Base-by-base conservation (phyloP, 2,113 vertebrate genomes). In the Tragelaphus buxtoni region DNA sequence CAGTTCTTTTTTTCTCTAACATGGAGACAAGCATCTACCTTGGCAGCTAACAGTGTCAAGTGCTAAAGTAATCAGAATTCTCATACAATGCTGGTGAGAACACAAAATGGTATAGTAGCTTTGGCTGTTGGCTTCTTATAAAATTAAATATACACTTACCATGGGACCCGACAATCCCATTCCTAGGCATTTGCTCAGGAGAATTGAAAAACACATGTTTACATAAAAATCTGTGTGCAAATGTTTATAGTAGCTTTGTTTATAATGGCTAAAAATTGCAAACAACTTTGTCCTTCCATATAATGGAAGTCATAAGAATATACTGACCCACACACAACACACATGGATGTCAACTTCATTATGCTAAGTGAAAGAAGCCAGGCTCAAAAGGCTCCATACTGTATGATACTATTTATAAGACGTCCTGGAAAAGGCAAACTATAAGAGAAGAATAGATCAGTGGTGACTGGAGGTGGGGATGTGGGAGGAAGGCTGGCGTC, bases 191-290 rank as follows among this genome's bases (percentile, higher is more conserved):
- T 51, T 96, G 63, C 63, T 28, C 74, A 86, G 85, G 30, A 72
- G 76, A 95, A 94, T 60, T 88, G 49, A 83, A 96, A 96, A 82
- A 80, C 28, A 42, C 58, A 12, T 17, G 18, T 69, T 90, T 92
- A 77, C 8, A 69, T 2, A 91, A 87, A 95, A 13, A 74, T 24
- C 63, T 51, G 17, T 83, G 72, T 39, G 55, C 18, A 87, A 90
- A 84, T 42, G 12, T 81, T 87, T 69, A 88, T 0, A 90, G 76
- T 17, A 84, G 30, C 51, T 93, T 95, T 47, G 9, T 81, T 87
- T 69, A 88, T 0, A 90, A 65, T 22, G 90, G 47, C 58, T 89
- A 89, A 93, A 86, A 84, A 81, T 0, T 65, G 47, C n/a, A 84
- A 91, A 80, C 9, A 93, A 79, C 3, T 85, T 74, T 88, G 35